Percentiles rank a stretch among this genome's conserved stretches.
These are phyloP conservation scores for Caenorhabditis brenneri DNA, from an alignment of 1,140 invertebrate species.

Conservation along the genomic window DNA sequence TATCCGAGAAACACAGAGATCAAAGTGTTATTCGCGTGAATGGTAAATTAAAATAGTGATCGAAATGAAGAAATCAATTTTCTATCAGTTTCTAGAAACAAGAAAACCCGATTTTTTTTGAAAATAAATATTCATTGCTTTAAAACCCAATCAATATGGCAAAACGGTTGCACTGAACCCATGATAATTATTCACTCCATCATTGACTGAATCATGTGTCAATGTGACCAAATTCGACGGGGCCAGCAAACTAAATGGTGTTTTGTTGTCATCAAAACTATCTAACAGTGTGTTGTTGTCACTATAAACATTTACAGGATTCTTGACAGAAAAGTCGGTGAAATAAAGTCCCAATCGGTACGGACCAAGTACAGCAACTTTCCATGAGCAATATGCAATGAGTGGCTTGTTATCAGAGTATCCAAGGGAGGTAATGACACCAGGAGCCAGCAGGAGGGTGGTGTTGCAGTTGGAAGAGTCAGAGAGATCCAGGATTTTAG, in stretches of 20 bases:
- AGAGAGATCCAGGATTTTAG: neutral
- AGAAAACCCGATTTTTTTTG: no score
- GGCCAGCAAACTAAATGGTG: neutral
- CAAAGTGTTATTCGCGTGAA: no score
- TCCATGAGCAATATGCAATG: neutral
- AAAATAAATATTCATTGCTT: no score
- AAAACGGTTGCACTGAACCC: neutral
- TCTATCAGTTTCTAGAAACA: no score
- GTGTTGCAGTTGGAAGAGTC: neutral
- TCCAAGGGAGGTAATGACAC: neutral
- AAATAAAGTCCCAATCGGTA: neutral
- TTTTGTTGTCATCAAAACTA: neutral
- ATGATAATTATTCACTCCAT: neutral
- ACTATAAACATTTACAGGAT: no score
- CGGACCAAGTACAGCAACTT: neutral
- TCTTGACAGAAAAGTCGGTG: no score
- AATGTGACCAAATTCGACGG: neutral
- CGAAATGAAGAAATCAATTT: no score
- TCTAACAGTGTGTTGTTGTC: neutral
- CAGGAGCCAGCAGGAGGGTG: neutral
- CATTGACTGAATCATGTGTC: neutral
- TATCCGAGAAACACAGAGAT: no score
- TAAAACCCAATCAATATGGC: neutral
- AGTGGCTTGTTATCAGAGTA: neutral
- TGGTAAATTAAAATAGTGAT: no score